A percentile compares a stretch with the other conserved stretches of the same genome.
These are phyloP conservation scores for Oophaga pumilio DNA, from an alignment of 2,113 vertebrate genomes.

Conservation along the genomic window DNA sequence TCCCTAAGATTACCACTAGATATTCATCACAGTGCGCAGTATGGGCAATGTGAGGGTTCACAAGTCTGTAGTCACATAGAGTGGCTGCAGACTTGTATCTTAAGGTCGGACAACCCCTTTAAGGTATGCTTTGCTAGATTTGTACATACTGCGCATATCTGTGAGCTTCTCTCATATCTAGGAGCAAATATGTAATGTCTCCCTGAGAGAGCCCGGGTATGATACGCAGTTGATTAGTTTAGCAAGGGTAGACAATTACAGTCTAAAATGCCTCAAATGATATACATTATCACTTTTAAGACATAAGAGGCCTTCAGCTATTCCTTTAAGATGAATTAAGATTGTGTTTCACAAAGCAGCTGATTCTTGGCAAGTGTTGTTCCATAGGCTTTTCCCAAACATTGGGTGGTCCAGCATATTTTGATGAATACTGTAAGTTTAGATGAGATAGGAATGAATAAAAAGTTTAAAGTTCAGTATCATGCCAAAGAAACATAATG, in stretches of 20 bases:
- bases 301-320: not conserved
- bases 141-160: not conserved
- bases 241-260: not conserved
- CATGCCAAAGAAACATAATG: constrained; percentile 30
- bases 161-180: not conserved
- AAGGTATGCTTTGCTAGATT: too few species aligned
- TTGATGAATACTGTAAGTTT: not conserved
- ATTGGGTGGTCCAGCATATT: constrained; percentile 17
- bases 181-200: not conserved
- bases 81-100: too few species aligned
- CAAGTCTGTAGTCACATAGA: too few species aligned
- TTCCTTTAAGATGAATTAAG: not conserved
- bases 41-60: too few species aligned
- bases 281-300: not conserved
- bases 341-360: constrained; percentile 7
- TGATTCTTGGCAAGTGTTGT: not conserved
- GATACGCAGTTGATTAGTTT: not conserved
- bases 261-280: not conserved
- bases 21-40: too few species aligned
- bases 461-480: constrained; percentile 22
- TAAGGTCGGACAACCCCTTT: too few species aligned
- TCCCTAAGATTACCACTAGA: too few species aligned
- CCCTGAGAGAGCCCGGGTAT: not conserved
- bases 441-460: constrained; percentile 3
- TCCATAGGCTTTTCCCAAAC: not conserved